Conservation (phyloP, 35 echinoderm and acorn worm genomes). For the Apostichopus parvimensis region DNA sequence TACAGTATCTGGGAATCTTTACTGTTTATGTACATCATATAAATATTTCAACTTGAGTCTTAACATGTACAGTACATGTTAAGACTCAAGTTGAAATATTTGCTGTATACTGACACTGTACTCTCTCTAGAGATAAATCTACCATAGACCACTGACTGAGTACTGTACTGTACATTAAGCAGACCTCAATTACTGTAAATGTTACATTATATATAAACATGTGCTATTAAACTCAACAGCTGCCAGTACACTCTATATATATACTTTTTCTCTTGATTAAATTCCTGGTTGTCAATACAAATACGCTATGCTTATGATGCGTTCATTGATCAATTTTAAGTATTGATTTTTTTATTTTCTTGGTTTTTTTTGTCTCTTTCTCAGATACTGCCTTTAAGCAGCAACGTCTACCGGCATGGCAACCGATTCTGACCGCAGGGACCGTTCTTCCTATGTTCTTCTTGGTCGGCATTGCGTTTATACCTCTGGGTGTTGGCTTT, state of each 20-base stretch:
- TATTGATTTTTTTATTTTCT: conserved; percentile 5
- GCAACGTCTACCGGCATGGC: conserved; percentile 97
- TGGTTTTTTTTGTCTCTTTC: conserved; percentile 15
- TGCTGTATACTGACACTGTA: too few relatives aligned
- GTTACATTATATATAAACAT: too few relatives aligned
- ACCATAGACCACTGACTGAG: too few relatives aligned
- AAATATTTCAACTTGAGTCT: too few relatives aligned
- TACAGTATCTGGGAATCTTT: too few relatives aligned
- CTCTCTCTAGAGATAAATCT: too few relatives aligned
- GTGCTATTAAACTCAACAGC: neutral
- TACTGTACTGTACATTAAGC: too few relatives aligned
- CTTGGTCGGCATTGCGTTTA: conserved; percentile 90
- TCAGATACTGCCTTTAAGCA: conserved; percentile 99
- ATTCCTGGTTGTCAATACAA: neutral
- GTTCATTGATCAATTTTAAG: neutral
- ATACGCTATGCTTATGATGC: neutral
- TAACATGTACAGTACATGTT: too few relatives aligned
- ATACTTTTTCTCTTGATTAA: neutral
- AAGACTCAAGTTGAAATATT: too few relatives aligned
- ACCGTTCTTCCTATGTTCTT: conserved; percentile 97
- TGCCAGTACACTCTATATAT: neutral
- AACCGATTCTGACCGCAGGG: conserved; percentile 96
- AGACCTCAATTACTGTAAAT: too few relatives aligned
- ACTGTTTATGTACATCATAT: too few relatives aligned
- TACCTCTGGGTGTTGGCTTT: conserved; percentile 92